A percentile compares a stretch with the other conserved stretches of the same genome.
phyloP scores from a whole-genome alignment of 2,797 vertebrate genomes.

The Syncerus caffer region DNA sequence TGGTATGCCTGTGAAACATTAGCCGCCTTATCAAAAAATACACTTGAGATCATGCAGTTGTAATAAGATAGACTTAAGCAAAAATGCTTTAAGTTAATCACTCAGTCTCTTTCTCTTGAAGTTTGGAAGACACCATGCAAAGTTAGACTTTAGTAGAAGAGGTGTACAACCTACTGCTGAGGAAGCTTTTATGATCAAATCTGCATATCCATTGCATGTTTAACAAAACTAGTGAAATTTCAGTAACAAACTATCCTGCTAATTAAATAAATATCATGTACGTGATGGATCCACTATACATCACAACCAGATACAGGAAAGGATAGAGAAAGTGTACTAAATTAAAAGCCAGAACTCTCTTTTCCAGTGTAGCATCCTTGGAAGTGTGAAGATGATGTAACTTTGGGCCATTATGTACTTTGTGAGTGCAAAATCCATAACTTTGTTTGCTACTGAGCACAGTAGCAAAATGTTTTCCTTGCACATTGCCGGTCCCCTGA shows the following conservation, averaged over 20 bases:
- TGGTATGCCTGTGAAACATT: background rate
- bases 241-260: background rate
- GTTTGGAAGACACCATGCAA: background rate
- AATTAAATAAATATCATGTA: background rate
- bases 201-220: background rate
- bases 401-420: background rate
- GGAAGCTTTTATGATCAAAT: background rate
- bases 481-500: background rate
- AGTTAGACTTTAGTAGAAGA: background rate
- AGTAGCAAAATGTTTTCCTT: background rate
- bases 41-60: background rate
- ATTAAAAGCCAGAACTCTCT: background rate
- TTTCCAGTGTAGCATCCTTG: background rate
- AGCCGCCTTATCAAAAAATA: background rate
- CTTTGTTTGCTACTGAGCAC: background rate
- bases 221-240: constrained; percentile 12
- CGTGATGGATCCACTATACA: background rate
- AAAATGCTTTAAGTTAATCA: background rate
- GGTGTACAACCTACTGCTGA: background rate
- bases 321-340: background rate
- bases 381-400: background rate
- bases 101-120: background rate
- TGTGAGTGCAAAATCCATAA: background rate
- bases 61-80: constrained; percentile 11
- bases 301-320: background rate